These are phyloP conservation scores for Taxidea taxus DNA, from an alignment of 2,113 vertebrate species.

Conservation along the genomic window DNA sequence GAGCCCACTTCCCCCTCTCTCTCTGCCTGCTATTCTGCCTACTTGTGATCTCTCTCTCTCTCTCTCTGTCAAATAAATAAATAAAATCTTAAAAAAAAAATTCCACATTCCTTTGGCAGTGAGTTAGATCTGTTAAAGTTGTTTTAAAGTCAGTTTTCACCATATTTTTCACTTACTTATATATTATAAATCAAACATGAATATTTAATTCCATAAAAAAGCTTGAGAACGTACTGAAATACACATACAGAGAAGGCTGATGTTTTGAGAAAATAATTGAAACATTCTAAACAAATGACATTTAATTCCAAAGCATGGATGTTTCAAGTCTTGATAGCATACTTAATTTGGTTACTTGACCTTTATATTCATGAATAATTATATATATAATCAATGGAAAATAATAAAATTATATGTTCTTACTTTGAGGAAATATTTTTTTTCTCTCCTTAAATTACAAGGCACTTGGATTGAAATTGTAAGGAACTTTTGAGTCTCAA, in stretches of 20 bases:
- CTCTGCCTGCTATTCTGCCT: no score
- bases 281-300: background rate
- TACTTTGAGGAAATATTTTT: background rate
- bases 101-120: background rate
- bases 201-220: background rate
- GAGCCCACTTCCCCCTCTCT: no score
- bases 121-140: background rate
- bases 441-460: background rate
- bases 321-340: background rate
- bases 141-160: background rate
- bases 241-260: background rate
- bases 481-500: background rate
- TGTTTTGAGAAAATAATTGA: background rate
- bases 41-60: no score
- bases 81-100: no score
- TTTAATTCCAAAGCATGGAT: background rate
- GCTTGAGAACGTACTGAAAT: background rate
- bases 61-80: no score
- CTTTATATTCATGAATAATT: background rate
- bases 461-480: background rate
- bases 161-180: background rate
- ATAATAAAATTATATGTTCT: background rate
- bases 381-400: background rate
- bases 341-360: background rate
- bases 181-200: background rate